These are phyloP conservation scores for Zaprionus bogoriensis DNA, from an alignment of 2,888 invertebrate genomes.

Conservation along the genomic window DNA sequence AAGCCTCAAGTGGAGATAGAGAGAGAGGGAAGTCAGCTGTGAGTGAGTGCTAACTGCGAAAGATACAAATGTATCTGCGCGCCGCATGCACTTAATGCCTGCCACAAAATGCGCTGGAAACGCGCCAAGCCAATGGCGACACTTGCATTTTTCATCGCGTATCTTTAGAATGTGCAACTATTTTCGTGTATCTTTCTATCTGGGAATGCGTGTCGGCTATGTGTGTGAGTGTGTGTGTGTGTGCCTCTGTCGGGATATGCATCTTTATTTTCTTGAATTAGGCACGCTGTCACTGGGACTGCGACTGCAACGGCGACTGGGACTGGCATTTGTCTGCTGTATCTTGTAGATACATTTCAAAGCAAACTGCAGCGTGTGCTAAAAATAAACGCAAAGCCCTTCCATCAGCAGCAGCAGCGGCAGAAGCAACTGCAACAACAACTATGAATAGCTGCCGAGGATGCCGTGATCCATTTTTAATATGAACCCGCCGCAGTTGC, in stretches of 20 bases:
- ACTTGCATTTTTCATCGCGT: slow-evolving; percentile 56
- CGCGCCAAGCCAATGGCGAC: slow-evolving; percentile 62
- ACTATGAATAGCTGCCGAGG: slow-evolving; percentile 32
- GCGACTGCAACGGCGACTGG: slow-evolving; percentile 14
- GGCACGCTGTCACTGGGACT: slow-evolving; percentile 50
- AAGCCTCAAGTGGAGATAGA: slow-evolving; percentile 36
- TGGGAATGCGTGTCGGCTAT: slow-evolving; percentile 34
- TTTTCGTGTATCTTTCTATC: slow-evolving; percentile 49
- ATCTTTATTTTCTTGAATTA: slow-evolving; percentile 57
- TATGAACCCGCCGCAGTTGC: slow-evolving; percentile 38
- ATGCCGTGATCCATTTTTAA: slow-evolving; percentile 56
- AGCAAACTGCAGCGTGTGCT: slow-evolving; percentile 58
- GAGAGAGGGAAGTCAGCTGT: too few species aligned
- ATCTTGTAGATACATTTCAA: slow-evolving; percentile 69
- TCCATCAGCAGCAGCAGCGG: slow-evolving; percentile 50
- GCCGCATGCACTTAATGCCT: slow-evolving; percentile 31
- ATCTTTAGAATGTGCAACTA: slow-evolving; percentile 66
- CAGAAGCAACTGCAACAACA: slow-evolving; percentile 26
- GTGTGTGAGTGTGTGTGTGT: slow-evolving; percentile 4
- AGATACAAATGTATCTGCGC: slow-evolving; percentile 33
- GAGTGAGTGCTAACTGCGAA: slow-evolving; percentile 2
- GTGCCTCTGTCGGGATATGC: slow-evolving; percentile 17
- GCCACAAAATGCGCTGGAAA: slow-evolving; percentile 47
- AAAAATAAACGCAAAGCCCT: slow-evolving; percentile 69
- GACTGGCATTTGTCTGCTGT: slow-evolving; percentile 30